Evolutionary conservation across 1,140 invertebrate species (phyloP).

Genomic region (Brachionus rotundiformis): DNA sequence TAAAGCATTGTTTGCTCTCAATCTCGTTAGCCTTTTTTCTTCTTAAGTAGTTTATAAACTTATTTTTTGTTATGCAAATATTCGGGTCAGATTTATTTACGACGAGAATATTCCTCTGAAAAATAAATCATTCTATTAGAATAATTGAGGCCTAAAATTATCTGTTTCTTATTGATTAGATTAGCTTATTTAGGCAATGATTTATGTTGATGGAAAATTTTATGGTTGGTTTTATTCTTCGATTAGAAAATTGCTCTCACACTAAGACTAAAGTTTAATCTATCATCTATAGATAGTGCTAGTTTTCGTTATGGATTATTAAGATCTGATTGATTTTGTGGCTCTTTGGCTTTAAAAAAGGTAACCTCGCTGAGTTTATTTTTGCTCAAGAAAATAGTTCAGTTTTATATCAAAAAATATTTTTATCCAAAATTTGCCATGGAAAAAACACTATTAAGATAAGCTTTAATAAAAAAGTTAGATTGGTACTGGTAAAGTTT

Average conservation of each 20-base stretch:
- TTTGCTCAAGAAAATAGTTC: too few relatives aligned
- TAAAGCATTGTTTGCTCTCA: not conserved
- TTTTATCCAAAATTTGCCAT: too few relatives aligned
- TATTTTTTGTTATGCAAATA: slow-evolving; percentile 9
- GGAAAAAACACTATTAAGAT: too few relatives aligned
- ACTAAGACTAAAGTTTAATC: not conserved
- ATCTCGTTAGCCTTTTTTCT: not conserved
- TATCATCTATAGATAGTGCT: not conserved
- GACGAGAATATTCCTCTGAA: not conserved
- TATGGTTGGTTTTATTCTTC: too few relatives aligned
- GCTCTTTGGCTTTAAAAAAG: not conserved
- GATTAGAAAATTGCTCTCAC: not conserved
- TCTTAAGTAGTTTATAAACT: not conserved
- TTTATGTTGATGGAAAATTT: not conserved
- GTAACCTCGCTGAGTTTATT: too few relatives aligned
- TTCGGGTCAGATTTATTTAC: not conserved
- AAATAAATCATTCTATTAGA: slow-evolving; percentile 9
- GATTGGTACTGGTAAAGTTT: too few relatives aligned
- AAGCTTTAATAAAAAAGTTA: too few relatives aligned
- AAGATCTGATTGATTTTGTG: not conserved
- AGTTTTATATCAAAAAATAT: too few relatives aligned
- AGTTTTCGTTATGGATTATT: not conserved
- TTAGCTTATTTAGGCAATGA: slow-evolving; percentile 2
- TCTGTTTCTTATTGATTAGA: not conserved
- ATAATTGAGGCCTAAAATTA: not conserved